phyloP scores from a whole-genome alignment of 2,888 invertebrate genomes.

The Lypha dubia region DNA sequence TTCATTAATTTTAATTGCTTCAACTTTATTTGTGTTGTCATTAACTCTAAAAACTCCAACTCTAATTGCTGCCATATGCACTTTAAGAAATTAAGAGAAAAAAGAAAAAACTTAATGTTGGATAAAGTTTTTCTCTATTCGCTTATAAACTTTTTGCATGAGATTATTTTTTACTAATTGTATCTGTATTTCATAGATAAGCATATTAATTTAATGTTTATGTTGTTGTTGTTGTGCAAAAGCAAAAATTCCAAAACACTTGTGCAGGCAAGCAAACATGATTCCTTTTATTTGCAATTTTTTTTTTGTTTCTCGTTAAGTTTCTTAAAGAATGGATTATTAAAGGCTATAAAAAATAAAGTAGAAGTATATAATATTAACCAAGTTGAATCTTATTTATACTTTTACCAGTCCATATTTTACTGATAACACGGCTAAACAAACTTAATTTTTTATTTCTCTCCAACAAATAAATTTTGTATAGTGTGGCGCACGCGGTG shows the following conservation, averaged over 20 bases:
- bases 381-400: background rate
- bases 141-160: background rate
- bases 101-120: background rate
- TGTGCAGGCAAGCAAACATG: too few species aligned
- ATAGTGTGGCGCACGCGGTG: too few species aligned
- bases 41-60: background rate
- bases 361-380: background rate
- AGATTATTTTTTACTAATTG: constrained; percentile 38
- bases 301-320: background rate
- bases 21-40: constrained; percentile 30
- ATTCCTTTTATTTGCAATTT: background rate
- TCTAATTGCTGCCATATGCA: constrained; percentile 12
- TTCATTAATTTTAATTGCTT: constrained; percentile 51
- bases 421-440: too few species aligned
- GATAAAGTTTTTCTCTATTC: background rate
- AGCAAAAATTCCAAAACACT: constrained; percentile 12
- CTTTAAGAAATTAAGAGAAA: background rate
- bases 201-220: constrained; percentile 26
- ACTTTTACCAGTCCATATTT: background rate
- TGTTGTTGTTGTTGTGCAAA: background rate
- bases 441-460: too few species aligned
- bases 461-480: too few species aligned
- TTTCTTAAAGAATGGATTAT: background rate
- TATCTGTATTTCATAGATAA: constrained; percentile 59
- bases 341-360: background rate